phyloP scores from a whole-genome alignment of 1,140 invertebrate genomes.

The Zaprionus kolodkinae region DNA sequence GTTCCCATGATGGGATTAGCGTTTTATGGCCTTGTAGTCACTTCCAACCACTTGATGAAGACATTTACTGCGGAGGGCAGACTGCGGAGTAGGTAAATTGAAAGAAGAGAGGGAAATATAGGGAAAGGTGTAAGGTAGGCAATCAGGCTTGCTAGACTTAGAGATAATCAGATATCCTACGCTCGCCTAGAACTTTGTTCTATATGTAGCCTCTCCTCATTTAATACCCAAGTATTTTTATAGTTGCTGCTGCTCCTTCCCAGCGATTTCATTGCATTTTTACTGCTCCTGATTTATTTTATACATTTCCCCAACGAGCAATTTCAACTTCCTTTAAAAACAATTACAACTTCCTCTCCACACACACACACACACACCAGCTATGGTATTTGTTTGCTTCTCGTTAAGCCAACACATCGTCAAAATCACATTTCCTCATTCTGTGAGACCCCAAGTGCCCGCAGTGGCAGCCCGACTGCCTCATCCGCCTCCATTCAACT shows the following conservation, averaged over 20 bases:
- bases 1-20: conserved; percentile 83
- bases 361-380: conserved; percentile 11
- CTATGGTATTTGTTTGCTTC: conserved; percentile 38
- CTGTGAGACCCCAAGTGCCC: conserved; percentile 33
- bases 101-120: not conserved
- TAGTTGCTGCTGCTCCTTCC: conserved; percentile 1
- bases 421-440: conserved; percentile 80
- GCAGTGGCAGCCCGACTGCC: conserved; percentile 9
- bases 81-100: conserved; percentile 1
- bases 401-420: conserved; percentile 80
- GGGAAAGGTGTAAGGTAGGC: not conserved
- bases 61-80: conserved; percentile 41
- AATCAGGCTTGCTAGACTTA: too few relatives aligned
- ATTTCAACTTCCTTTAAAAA: conserved; percentile 77
- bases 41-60: conserved; percentile 75
- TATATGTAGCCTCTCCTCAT: too few relatives aligned
- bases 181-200: too few relatives aligned
- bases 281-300: conserved; percentile 64
- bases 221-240: not conserved
- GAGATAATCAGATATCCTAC: too few relatives aligned
- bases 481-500: conserved; percentile 25
- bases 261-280: not conserved
- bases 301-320: conserved; percentile 77
- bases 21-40: conserved; percentile 77
- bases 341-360: conserved; percentile 74